Evolutionary conservation across 2,888 invertebrate species (phyloP).

Genomic region (Uloborus plumipes): DNA sequence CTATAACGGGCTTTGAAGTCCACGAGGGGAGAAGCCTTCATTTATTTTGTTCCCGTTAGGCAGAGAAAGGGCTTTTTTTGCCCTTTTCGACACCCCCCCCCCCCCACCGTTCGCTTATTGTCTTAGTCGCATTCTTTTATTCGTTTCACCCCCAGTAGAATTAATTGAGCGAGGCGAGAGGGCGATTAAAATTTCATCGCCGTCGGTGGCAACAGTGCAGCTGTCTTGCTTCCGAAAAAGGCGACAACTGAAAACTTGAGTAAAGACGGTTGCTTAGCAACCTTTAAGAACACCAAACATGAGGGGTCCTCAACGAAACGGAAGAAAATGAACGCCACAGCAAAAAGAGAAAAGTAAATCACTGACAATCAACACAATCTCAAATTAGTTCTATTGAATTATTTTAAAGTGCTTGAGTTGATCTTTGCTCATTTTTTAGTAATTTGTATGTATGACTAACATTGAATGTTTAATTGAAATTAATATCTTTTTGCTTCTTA

Average conservation of each 20-base stretch:
- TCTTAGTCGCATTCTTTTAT: slow-evolving; percentile 26
- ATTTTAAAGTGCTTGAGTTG: too few species aligned
- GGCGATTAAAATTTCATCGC: slow-evolving; percentile 63
- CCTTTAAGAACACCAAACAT: slow-evolving; percentile 48
- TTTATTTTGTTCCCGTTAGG: slow-evolving; percentile 1
- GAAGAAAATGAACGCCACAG: too few species aligned
- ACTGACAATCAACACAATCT: too few species aligned
- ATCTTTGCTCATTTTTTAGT: too few species aligned
- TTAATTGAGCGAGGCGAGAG: slow-evolving; percentile 63
- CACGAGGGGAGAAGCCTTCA: neutral
- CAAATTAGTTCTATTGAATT: too few species aligned
- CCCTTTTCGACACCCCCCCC: slow-evolving; percentile 1
- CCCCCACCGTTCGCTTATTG: slow-evolving; percentile 30
- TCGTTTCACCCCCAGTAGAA: slow-evolving; percentile 5
- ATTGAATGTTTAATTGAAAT: too few species aligned
- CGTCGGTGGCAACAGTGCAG: slow-evolving; percentile 51
- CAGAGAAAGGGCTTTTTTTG: slow-evolving; percentile 16
- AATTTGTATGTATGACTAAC: too few species aligned
- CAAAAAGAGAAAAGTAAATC: too few species aligned
- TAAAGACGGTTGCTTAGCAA: slow-evolving; percentile 54
- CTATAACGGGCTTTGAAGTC: neutral
- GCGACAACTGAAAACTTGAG: slow-evolving; percentile 24
- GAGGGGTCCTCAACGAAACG: neutral
- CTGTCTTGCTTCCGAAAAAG: slow-evolving; percentile 38
- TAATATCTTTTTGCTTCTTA: too few species aligned